A percentile compares a stretch with the other conserved stretches of the same genome.
Conservation (phyloP, 2,888 invertebrate genomes). For the Xanthorhoe spadicearia region DNA sequence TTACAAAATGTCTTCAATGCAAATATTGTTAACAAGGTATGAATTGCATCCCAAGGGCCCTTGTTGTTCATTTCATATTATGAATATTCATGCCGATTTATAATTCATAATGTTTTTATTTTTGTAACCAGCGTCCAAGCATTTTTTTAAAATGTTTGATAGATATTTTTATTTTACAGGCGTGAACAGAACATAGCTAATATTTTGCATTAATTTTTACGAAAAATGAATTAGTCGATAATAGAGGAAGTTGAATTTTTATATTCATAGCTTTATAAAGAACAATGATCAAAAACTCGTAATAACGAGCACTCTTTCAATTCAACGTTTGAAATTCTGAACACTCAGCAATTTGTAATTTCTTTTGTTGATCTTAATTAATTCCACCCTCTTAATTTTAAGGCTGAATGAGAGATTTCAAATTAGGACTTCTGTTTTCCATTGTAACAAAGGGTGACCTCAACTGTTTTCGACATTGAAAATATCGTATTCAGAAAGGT, state of each 20-base stretch:
- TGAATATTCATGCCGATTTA: background rate
- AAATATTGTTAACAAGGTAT: background rate
- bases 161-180: no score
- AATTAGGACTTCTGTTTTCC: conserved; percentile 18
- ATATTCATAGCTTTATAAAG: no score
- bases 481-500: conserved; percentile 16
- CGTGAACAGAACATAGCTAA: no score
- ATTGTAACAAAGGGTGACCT: conserved; percentile 27
- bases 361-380: conserved; percentile 31
- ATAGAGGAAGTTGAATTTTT: no score
- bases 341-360: conserved; percentile 21
- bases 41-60: background rate
- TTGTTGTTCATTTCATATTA: background rate
- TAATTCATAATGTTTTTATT: background rate
- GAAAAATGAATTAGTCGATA: no score
- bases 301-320: background rate
- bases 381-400: conserved; percentile 28
- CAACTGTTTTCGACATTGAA: conserved; percentile 11
- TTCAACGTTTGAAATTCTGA: background rate
- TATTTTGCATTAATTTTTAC: no score
- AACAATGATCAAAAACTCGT: background rate
- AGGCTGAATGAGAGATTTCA: conserved; percentile 26
- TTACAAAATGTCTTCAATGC: conserved; percentile 1
- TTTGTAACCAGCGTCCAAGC: background rate
- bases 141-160: no score